phyloP scores from a whole-genome alignment of 2,797 vertebrate genomes.

The Tiaroga cobitis region DNA sequence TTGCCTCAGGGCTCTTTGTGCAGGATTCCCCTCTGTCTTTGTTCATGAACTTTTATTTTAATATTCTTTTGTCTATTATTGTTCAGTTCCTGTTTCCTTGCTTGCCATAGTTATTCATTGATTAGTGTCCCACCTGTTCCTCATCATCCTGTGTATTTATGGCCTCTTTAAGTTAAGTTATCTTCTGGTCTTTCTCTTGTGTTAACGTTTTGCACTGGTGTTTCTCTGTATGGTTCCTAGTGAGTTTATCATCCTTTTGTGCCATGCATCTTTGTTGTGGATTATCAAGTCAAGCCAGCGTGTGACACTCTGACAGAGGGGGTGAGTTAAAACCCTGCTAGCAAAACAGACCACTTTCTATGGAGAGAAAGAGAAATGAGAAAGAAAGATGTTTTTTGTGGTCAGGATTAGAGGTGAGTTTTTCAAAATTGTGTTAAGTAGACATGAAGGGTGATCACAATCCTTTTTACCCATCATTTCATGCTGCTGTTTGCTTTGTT shows the following conservation, averaged over 20 bases:
- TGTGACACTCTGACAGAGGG: slow-evolving; percentile 62
- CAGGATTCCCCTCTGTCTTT: too few species aligned
- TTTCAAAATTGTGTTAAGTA: slow-evolving; percentile 14
- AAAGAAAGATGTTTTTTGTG: neutral
- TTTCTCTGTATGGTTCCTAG: neutral
- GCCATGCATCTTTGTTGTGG: neutral
- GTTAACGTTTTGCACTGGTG: neutral
- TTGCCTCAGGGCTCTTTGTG: too few species aligned
- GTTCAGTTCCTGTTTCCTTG: too few species aligned
- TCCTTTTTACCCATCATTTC: neutral
- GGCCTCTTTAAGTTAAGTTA: too few species aligned
- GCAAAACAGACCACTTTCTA: slow-evolving; percentile 72
- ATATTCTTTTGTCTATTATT: too few species aligned
- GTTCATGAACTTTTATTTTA: too few species aligned
- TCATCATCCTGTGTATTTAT: neutral
- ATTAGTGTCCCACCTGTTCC: neutral
- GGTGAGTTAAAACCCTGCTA: slow-evolving; percentile 70
- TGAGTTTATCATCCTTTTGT: neutral
- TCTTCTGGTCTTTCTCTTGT: neutral
- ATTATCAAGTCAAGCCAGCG: neutral
- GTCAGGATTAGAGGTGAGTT: slow-evolving; percentile 6
- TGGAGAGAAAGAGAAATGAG: slow-evolving; percentile 49
- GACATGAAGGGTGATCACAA: neutral
- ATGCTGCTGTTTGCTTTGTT: slow-evolving; percentile 11
- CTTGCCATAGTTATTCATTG: neutral